Evolutionary conservation across 2,797 vertebrate genomes (phyloP).

Genomic region (Hippoglossus hippoglossus): DNA sequence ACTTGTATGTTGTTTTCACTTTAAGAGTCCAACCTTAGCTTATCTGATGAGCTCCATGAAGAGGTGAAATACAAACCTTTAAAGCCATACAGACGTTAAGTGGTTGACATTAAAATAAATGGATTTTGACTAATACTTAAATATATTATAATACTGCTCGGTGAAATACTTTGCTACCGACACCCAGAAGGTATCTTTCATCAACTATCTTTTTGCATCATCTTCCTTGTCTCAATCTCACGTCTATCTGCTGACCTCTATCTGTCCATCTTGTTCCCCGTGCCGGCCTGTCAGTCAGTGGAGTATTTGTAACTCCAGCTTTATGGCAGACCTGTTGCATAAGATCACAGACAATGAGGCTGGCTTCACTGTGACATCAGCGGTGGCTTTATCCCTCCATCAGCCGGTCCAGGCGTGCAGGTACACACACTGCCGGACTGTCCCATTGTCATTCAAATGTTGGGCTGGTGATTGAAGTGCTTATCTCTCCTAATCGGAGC

Average conservation of each 20-base stretch:
- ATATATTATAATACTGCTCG: too few species aligned
- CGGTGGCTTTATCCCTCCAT: constrained; percentile 52
- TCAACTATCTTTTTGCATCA: too few species aligned
- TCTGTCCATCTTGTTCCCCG: constrained; percentile 24
- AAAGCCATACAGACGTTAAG: too few species aligned
- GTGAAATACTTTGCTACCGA: too few species aligned
- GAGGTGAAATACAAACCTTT: too few species aligned
- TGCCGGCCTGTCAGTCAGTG: constrained; percentile 27
- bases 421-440: constrained; percentile 22
- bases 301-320: constrained; percentile 13
- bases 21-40: too few species aligned
- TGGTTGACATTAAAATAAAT: too few species aligned
- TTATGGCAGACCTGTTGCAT: constrained; percentile 49
- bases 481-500: constrained; percentile 68
- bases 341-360: constrained; percentile 36
- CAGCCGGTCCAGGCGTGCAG: constrained; percentile 38
- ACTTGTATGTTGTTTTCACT: too few species aligned
- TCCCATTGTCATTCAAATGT: constrained; percentile 66
- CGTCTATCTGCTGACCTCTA: not conserved
- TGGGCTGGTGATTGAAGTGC: constrained; percentile 58
- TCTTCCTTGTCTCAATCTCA: not conserved
- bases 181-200: too few species aligned
- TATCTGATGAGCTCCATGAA: too few species aligned
- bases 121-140: too few species aligned
- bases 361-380: constrained; percentile 38